Evolutionary conservation across 1,140 invertebrate genomes (phyloP), one percentile per base, ranked within the genome.

Genomic region (Mizuhopecten yessoensis): DNA sequence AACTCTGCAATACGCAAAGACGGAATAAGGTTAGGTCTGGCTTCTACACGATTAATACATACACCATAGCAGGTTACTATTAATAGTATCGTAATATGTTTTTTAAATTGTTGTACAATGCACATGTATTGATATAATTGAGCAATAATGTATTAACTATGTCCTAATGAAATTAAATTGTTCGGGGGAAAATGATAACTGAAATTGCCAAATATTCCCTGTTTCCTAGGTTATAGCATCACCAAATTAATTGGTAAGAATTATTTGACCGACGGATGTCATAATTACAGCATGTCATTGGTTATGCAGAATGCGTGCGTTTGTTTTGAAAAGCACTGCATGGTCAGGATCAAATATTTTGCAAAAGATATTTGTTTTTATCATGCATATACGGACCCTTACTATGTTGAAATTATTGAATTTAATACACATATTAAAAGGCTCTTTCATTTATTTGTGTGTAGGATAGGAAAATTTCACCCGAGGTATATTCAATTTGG

Each of bases 191-290:
- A 29, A 75, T 75, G 15, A 29, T 75, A 29, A 75, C 11, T 75
- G 23, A 75, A 75, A n/a, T n/a, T 17, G 9, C 45, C 9, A 75
- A 75, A 1, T n/a, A 75, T 75, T 75, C 23, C 23, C 23, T 75
- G 23, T 75, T 75, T n/a, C 57, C 2, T 75, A 75, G 57, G 57
- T 75, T 75, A 75, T 75, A 75, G 57, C n/a, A 75, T 75, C 57
- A 29, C 57, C 57, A 75, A n/a, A 11, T 75, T 75, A 75, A 75
- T 75, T 75, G 57, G 57, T 75, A 75, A 75, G 57, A 75, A n/a
- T 29, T 75, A 5, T 75, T 75, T 75, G 57, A 75, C 57, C 57
- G 29, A n/a, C 3, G 57, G 5, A 5, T 75, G n/a, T 75, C 23
- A 29, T 75, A n/a, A 11, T 29, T 29, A 75, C 57, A 7, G 57